A percentile compares a stretch with the other conserved stretches of the same genome.
Evolutionary conservation across 2,888 invertebrate species (phyloP).

Genomic region (Tethea ocularis): DNA sequence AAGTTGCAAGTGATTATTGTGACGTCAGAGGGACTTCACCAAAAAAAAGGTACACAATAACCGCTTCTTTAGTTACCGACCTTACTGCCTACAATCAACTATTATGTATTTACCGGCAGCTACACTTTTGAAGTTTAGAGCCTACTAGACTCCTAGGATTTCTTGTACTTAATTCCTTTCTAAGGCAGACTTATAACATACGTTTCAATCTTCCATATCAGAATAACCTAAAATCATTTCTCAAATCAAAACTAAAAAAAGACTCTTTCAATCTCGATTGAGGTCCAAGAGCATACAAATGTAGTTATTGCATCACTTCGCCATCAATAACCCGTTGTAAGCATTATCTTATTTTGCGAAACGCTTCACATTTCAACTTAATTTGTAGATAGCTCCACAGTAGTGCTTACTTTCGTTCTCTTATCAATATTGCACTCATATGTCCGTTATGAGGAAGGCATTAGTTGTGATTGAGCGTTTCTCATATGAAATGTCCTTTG

Average conservation of each 20-base stretch:
- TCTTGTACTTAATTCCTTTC: not conserved
- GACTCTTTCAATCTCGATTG: constrained; percentile 2
- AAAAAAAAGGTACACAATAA: not conserved
- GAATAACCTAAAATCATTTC: not conserved
- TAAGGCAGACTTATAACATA: not conserved
- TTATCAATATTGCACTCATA: constrained; percentile 35
- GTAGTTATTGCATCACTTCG: not conserved
- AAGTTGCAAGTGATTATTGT: no score
- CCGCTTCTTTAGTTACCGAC: not conserved
- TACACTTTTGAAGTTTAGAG: no score
- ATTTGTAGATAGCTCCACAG: constrained; percentile 6
- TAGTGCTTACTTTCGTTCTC: constrained; percentile 42
- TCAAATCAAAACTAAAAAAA: not conserved
- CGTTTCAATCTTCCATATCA: not conserved
- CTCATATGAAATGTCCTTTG: constrained; percentile 31
- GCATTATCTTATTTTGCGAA: not conserved
- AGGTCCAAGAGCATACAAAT: constrained; percentile 12
- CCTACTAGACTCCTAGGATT: not conserved
- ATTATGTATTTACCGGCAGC: not conserved
- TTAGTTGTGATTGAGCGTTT: constrained; percentile 30
- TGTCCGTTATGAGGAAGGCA: constrained; percentile 25
- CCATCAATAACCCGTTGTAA: constrained; percentile 2
- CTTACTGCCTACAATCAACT: no score
- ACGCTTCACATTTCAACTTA: not conserved
- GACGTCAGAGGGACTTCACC: no score